Percentiles rank a stretch among this genome's conserved stretches.
Conservation (phyloP, 2,113 vertebrate genomes). For the Perccottus glenii region DNA sequence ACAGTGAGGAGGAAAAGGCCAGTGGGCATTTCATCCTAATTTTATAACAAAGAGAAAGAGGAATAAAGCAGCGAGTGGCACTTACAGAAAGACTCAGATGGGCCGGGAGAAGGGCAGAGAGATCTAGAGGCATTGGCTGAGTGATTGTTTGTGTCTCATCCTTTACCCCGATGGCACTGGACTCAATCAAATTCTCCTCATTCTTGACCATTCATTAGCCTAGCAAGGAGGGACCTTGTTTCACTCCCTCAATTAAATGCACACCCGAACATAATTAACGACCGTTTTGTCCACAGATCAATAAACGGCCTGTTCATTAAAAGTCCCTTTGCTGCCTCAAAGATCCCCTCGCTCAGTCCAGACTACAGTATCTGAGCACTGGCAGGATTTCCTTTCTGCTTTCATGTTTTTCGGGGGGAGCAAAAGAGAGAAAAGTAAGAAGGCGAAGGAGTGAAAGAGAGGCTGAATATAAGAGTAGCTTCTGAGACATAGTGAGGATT, state of each 20-base stretch:
- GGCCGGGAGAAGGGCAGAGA: slow-evolving; percentile 9
- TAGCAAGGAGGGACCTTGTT: slow-evolving; percentile 66
- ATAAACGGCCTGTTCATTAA: slow-evolving; percentile 80
- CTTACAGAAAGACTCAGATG: slow-evolving; percentile 27
- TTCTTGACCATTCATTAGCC: slow-evolving; percentile 64
- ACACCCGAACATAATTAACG: slow-evolving; percentile 79
- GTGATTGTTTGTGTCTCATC: slow-evolving; percentile 59
- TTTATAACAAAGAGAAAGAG: slow-evolving; percentile 30
- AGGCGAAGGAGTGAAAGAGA: slow-evolving; percentile 35
- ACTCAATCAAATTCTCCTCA: slow-evolving; percentile 74
- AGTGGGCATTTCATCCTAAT: slow-evolving; percentile 33
- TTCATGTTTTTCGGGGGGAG: slow-evolving; percentile 40
- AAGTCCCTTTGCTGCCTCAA: slow-evolving; percentile 72
- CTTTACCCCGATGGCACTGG: slow-evolving; percentile 57
- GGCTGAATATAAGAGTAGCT: slow-evolving; percentile 31
- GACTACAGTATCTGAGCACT: slow-evolving; percentile 41
- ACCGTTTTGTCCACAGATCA: slow-evolving; percentile 83
- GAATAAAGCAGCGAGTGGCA: slow-evolving; percentile 18
- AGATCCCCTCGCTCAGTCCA: slow-evolving; percentile 62
- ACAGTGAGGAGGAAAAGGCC: slow-evolving; percentile 17
- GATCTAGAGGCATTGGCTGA: slow-evolving; percentile 40
- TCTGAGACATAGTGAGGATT: slow-evolving; percentile 38
- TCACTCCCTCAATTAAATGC: slow-evolving; percentile 78
- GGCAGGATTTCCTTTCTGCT: slow-evolving; percentile 47
- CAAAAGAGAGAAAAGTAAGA: slow-evolving; percentile 9